Base-by-base conservation (phyloP, 2,888 invertebrate species). In the Cerceris rybyensis region DNA sequence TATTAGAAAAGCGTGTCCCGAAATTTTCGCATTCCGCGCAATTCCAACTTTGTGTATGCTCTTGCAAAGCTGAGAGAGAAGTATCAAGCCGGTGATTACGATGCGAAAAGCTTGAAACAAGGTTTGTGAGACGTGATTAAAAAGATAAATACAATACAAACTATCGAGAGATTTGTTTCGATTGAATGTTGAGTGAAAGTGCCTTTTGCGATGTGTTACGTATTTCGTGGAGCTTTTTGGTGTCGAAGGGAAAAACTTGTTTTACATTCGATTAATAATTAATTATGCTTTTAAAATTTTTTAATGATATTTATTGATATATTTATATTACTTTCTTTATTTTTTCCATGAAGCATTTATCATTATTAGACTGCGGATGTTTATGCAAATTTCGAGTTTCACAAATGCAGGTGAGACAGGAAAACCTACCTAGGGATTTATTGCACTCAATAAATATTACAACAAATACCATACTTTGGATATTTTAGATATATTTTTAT, bases 181-280 rank as follows among this genome's bases (percentile, higher is more conserved):
- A 84, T 84, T 79, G 76, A 83, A 76, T 78, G 78, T 84, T 88
- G 82, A 78, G 86, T 85, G 82, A 88, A 88, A 88, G 89, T 89
- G 88, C 89, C 89, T 89, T 88, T 87, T 80, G 67, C 82, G 54
- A 78, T 78, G 70, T 74, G 75, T 82, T 84, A 61, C 60, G 54
- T 80, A 71, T 82, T 67, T 16, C 69, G 55, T 59, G 14, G 65
- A 65, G 70, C 76, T 76, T 80, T 76, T 81, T 76, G 66, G 75
- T 58, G 54, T 61, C 61, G 71, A 69, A 69, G 79, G 69, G 59
- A 79, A 68, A n/a, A 43, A 16, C 43, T 59, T 41, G 7, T 28
- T 70, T 74, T 58, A 8, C 50, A 16, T 57, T 78, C 49, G 28
- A 55, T 64, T 63, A 11, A 50, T 11, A 7, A 59, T 11, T 64